A percentile compares a stretch with the other conserved stretches of the same genome.
Conservation (phyloP, 2,113 vertebrate species). For the Laticauda laticaudata region DNA sequence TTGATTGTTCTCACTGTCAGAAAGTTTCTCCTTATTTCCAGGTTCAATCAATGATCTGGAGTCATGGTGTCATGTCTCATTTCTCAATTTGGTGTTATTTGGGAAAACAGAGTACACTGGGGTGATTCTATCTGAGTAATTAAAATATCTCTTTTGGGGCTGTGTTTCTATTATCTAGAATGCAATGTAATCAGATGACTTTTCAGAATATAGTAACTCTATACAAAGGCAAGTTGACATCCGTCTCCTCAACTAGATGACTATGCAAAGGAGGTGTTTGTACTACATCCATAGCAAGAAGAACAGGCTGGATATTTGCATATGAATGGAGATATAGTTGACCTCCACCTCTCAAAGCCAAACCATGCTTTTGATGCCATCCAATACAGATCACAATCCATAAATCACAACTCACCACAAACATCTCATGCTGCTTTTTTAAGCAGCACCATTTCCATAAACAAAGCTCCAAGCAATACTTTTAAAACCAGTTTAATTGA, state of each 20-base stretch:
- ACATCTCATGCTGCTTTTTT: neutral
- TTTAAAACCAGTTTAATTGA: neutral
- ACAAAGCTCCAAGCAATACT: neutral
- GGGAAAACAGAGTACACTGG: neutral
- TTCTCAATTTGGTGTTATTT: neutral
- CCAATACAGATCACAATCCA: neutral
- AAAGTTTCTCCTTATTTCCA: no score
- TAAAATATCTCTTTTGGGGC: neutral
- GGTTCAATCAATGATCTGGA: neutral
- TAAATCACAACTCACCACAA: neutral
- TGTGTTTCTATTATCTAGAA: neutral
- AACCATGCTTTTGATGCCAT: neutral
- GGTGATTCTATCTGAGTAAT: neutral
- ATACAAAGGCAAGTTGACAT: neutral
- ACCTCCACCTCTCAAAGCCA: neutral
- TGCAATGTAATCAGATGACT: neutral
- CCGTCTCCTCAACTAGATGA: neutral
- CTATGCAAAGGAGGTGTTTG: neutral
- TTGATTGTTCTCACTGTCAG: no score
- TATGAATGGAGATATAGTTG: neutral
- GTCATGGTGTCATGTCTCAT: neutral
- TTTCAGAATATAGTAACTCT: neutral
- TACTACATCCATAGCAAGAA: neutral
- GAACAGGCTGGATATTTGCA: neutral
- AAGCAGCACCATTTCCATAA: neutral